Base-by-base conservation (phyloP, 2,113 vertebrate species). In the Upupa epops region DNA sequence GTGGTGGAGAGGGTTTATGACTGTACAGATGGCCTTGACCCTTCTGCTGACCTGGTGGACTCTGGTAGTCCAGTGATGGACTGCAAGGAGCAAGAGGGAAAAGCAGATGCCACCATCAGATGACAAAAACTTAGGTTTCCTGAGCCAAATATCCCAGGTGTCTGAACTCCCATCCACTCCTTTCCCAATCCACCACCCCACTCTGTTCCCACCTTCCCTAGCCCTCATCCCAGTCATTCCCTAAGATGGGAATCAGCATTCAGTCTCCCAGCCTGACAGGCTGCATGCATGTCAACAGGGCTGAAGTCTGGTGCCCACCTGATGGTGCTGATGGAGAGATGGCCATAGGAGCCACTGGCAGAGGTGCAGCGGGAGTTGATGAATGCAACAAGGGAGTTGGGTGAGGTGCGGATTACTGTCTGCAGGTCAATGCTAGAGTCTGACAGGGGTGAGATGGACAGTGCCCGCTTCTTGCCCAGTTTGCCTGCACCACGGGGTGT, bases 391-490 rank as follows among this genome's bases (percentile, higher is more conserved):
- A 99, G 97, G 46, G 99, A 99, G 97, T 98, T 99, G 76, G 99
- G 99, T 0, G 99, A 99, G 28, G 99, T 99, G 52, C 99, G 98
- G 95, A 99, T 99, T 45, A 99, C 98, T 1, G 98, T 99, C 97
- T 99, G 99, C 76, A 99, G 98, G 95, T 99, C 99, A 9, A 99
- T 97, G 69, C 98, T 99, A 86, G 98, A 98, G 29, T 99, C 99
- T 1, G 99, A 99, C 86, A 99, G 97, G 1, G 99, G 99, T 1
- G 99, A 99, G 96, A 99, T 99, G 96, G 99, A 99, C 91, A 99
- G 96, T 0, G 98, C 98, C 70, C 99, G 97, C 97, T 99, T 99
- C 97, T 99, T 99, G 56, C 98, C 98, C 96, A 99, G 83, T 96
- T 99, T 99, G 61, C 99, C 97, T 19, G 98, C 97, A 26, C 98